Percentiles rank a stretch among this genome's conserved stretches.
Conservation (phyloP, 1,140 invertebrate species). For the Tetramorium parvispinum region DNA sequence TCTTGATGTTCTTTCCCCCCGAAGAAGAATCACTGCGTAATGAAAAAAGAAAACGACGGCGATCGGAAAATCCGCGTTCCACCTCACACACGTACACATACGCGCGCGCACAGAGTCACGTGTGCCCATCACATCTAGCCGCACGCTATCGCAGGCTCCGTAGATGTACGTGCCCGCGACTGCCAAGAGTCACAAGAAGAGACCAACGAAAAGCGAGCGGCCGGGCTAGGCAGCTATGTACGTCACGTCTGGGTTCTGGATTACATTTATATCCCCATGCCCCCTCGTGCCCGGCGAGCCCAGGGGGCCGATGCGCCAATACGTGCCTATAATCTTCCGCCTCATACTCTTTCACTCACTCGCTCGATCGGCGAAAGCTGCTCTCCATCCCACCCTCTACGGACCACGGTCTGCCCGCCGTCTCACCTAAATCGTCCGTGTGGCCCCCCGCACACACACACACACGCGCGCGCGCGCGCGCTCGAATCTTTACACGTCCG, state of each 20-base stretch:
- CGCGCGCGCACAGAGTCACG: neutral
- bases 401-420: neutral
- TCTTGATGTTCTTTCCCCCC: neutral
- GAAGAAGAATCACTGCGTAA: neutral
- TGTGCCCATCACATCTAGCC: neutral
- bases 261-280: conserved; percentile 81
- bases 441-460: neutral
- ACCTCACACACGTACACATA: neutral
- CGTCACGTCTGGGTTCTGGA: conserved; percentile 82
- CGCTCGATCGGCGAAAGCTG: conserved; percentile 45
- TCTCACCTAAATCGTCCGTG: conserved; percentile 28
- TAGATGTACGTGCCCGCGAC: conserved; percentile 43
- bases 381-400: neutral
- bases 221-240: conserved; percentile 77
- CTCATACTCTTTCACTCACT: conserved; percentile 66
- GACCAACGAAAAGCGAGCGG: conserved; percentile 57
- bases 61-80: conserved; percentile 30
- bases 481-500: neutral
- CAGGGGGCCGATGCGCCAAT: conserved; percentile 82
- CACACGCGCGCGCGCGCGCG: neutral
- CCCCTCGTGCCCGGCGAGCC: conserved; percentile 63
- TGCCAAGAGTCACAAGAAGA: conserved; percentile 55
- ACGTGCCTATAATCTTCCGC: conserved; percentile 82
- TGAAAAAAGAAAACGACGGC: conserved; percentile 9
- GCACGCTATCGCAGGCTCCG: conserved; percentile 32